phyloP scores from a whole-genome alignment of 2,888 invertebrate species.

The Gortyna flavago region DNA sequence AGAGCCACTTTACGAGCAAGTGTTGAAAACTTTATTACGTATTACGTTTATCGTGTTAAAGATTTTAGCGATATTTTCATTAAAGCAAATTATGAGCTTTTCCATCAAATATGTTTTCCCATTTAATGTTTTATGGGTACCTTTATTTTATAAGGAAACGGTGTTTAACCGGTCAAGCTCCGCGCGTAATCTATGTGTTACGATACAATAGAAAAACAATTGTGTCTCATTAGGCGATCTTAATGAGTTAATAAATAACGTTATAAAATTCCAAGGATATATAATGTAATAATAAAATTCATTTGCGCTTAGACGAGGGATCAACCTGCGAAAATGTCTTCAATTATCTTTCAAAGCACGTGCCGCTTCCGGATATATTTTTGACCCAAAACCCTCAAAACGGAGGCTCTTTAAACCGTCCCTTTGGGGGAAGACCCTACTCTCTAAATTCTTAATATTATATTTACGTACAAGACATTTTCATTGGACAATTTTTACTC shows the following conservation, averaged over 20 bases:
- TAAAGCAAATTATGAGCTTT: neutral
- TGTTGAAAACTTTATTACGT: too few relatives aligned
- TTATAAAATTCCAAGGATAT: neutral
- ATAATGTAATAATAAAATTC: conserved; percentile 12
- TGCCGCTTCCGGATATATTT: conserved; percentile 44
- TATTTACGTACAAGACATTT: conserved; percentile 21
- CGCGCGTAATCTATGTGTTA: too few relatives aligned
- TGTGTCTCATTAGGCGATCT: too few relatives aligned
- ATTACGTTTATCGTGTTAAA: too few relatives aligned
- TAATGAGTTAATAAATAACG: too few relatives aligned
- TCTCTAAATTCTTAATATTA: conserved; percentile 45
- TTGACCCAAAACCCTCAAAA: conserved; percentile 40
- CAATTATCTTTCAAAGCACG: conserved; percentile 39
- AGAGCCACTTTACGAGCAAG: too few relatives aligned
- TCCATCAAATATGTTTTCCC: neutral
- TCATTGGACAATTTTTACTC: conserved; percentile 15
- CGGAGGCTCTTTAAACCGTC: conserved; percentile 33
- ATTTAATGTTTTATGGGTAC: neutral
- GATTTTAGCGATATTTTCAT: neutral
- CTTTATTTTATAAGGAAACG: neutral
- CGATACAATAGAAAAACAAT: too few relatives aligned
- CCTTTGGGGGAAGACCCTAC: conserved; percentile 43
- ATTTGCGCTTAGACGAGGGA: neutral
- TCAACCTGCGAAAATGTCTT: conserved; percentile 29
- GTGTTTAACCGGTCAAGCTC: too few relatives aligned